A percentile compares a stretch with the other conserved stretches of the same genome.
phyloP scores from a whole-genome alignment of 2,888 invertebrate species.

The Spisula solida region DNA sequence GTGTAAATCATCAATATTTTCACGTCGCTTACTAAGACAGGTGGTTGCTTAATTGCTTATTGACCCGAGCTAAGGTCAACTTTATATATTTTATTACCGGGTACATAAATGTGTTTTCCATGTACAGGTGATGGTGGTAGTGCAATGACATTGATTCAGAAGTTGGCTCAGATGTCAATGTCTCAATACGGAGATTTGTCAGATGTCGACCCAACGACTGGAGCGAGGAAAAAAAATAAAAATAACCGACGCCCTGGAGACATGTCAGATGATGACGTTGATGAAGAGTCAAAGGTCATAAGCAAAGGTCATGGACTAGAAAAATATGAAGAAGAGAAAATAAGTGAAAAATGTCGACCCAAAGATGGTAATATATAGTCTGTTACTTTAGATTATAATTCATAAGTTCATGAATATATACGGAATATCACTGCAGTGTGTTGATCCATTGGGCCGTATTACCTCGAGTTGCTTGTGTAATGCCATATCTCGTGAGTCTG shows the following conservation, averaged over 20 bases:
- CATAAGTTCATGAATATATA: too few species aligned
- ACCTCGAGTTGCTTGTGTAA: too few species aligned
- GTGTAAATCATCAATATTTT: too few species aligned
- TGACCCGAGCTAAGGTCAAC: too few species aligned
- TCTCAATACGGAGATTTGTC: conserved; percentile 78
- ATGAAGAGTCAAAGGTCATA: conserved; percentile 55
- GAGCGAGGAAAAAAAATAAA: conserved; percentile 71
- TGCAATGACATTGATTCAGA: conserved; percentile 80
- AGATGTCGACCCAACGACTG: conserved; percentile 82
- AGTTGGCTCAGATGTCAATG: conserved; percentile 80
- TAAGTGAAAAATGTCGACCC: conserved; percentile 28
- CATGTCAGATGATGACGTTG: conserved; percentile 43
- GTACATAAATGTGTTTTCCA: not conserved
- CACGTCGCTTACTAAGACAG: too few species aligned
- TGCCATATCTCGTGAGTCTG: too few species aligned
- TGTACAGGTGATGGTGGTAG: not conserved
- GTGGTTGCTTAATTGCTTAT: too few species aligned
- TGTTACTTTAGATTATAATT: too few species aligned
- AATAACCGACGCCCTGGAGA: not conserved
- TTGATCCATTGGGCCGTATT: too few species aligned
- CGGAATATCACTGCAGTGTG: too few species aligned
- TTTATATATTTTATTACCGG: too few species aligned
- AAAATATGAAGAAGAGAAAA: conserved; percentile 29
- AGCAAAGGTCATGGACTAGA: conserved; percentile 24
- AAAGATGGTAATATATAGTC: not conserved